Base-by-base conservation (phyloP, 92 coral and sea anemone species). In the Epizoanthus rinbou region DNA sequence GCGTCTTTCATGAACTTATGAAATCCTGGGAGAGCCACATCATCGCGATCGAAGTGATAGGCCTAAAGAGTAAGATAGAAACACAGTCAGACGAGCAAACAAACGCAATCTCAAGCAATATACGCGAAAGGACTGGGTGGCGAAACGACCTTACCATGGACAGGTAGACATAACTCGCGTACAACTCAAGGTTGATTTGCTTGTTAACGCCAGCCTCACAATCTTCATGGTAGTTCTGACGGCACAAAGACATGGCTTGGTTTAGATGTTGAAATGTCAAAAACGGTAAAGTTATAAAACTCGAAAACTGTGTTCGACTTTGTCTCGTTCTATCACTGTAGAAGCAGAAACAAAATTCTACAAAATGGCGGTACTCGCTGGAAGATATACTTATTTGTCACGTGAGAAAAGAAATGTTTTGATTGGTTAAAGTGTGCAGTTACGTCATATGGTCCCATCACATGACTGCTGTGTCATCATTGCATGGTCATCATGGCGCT, bases 241-340 rank as follows among this genome's bases (percentile, higher is more conserved):
- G 99, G 88, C 93, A 90, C 79, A 85, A 74, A 87, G 94, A 88
- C 63, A 75, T 60, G 54, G 54, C 64, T 64, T 78, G 83, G 66
- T 75, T 78, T 62, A 13, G 71, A 39, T 69, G 72, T 75, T 69
- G 25, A 78, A 59, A 60, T 57, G 25, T 52, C 43, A 59, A 64
- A 47, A 59, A 25, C 24, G 60, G 79, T 8, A 52, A 87, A 80
- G 57, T 62, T 47, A 41, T 80, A 85, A 67, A 43, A 37, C 64
- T 17, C 2, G 57, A 81, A 57, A 21, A 21, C 19, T 82, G 33
- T 59, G 8, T 22, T 22, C 10, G 16, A 65, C 74, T 70, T 82
- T 88, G 94, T 84, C 74, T 95, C 98, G 98, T 95, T 91, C 97
- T 93, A 95, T 81, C 98, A 95, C 98, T 95, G 98, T 95, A 93